phyloP scores from a whole-genome alignment of 2,888 invertebrate species.

The Dicranocentrus wangi region DNA sequence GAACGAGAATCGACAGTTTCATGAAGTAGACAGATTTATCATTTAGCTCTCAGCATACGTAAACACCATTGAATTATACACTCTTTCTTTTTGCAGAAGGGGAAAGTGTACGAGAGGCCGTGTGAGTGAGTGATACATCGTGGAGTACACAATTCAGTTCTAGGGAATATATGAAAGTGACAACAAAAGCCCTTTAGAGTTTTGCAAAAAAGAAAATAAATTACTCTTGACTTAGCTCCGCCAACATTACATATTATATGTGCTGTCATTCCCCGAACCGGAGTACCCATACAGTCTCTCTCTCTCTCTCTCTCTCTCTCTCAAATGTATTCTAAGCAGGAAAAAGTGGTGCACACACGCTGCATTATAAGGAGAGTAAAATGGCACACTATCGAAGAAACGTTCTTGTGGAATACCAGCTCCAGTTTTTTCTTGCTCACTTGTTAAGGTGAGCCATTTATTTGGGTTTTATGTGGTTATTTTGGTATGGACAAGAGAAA shows the following conservation, averaged over 20 bases:
- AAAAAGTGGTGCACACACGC: too few relatives aligned
- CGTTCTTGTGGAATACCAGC: too few relatives aligned
- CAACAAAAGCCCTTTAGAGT: constrained; percentile 29
- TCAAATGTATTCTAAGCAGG: too few relatives aligned
- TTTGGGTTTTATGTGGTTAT: too few relatives aligned
- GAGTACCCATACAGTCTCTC: too few relatives aligned
- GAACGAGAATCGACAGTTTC: constrained; percentile 23
- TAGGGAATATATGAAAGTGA: constrained; percentile 9
- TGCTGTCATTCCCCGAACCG: too few relatives aligned
- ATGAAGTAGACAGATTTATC: constrained; percentile 30
- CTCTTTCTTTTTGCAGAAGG: not conserved
- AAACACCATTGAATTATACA: constrained; percentile 24
- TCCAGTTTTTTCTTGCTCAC: too few relatives aligned
- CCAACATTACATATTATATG: too few relatives aligned
- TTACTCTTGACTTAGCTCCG: constrained; percentile 46
- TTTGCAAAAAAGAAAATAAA: constrained; percentile 40
- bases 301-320: too few relatives aligned
- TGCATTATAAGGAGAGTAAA: too few relatives aligned
- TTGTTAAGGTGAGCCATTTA: too few relatives aligned
- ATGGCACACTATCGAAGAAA: too few relatives aligned
- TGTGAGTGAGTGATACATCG: constrained; percentile 1
- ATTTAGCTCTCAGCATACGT: constrained; percentile 13
- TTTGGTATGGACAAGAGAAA: constrained; percentile 6
- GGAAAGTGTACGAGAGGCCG: not conserved
- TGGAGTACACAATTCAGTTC: not conserved